Conservation (phyloP, 2,888 invertebrate genomes). For the Lycaena phlaeas region DNA sequence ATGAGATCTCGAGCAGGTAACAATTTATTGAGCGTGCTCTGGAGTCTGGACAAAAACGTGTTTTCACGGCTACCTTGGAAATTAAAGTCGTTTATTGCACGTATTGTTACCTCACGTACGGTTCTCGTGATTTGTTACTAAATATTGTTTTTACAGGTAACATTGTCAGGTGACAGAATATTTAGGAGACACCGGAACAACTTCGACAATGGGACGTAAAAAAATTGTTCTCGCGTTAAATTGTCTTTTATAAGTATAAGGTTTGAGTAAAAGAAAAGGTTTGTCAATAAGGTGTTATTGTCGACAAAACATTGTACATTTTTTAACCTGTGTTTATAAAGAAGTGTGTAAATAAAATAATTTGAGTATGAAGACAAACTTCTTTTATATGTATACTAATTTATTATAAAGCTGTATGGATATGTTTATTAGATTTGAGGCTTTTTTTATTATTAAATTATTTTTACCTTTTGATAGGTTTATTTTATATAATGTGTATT, state of each 20-base stretch:
- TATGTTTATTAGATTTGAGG: too few species aligned
- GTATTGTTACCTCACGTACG: slow-evolving; percentile 54
- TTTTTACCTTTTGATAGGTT: too few species aligned
- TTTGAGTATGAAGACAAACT: too few species aligned
- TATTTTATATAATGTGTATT: too few species aligned
- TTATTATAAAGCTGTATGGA: too few species aligned
- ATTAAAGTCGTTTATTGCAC: slow-evolving; percentile 42
- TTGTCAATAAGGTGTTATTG: slow-evolving; percentile 39
- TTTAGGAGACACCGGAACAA: slow-evolving; percentile 17
- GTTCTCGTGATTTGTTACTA: slow-evolving; percentile 45
- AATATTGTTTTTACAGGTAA: slow-evolving; percentile 16
- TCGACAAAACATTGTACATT: neutral
- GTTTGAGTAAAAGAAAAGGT: slow-evolving; percentile 44
- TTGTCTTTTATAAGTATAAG: slow-evolving; percentile 31
- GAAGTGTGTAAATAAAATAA: too few species aligned
- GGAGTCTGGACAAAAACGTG: slow-evolving; percentile 37
- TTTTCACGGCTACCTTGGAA: slow-evolving; percentile 45
- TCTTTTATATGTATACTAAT: too few species aligned
- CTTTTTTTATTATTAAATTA: too few species aligned
- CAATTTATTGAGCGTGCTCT: slow-evolving; percentile 14
- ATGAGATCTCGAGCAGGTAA: slow-evolving; percentile 14
- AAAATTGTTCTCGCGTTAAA: slow-evolving; percentile 47
- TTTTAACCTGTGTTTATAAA: too few species aligned
- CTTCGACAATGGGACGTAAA: slow-evolving; percentile 37
- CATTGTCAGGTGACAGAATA: slow-evolving; percentile 34